phyloP scores from a whole-genome alignment of 2,113 vertebrate genomes.

The Engystomops pustulosus region DNA sequence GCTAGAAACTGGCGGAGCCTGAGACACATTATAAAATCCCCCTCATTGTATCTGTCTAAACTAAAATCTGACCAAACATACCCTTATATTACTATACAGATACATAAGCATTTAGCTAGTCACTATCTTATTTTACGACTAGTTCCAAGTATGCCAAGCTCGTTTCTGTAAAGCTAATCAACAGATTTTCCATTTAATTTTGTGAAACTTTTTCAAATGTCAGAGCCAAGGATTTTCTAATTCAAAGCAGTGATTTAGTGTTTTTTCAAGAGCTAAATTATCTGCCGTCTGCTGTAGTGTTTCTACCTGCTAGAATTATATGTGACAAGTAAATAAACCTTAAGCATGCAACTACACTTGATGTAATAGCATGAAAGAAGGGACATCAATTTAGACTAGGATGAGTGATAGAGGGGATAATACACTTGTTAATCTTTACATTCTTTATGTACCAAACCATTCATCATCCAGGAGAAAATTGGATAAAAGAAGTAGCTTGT shows the following conservation, averaged over 20 bases:
- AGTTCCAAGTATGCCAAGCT: neutral
- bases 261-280: slow-evolving; percentile 5
- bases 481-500: neutral
- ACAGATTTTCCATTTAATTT: neutral
- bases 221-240: slow-evolving; percentile 2
- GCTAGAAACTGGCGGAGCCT: too few species aligned
- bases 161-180: neutral
- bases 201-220: slow-evolving; percentile 10
- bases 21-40: too few species aligned
- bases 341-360: neutral
- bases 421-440: neutral
- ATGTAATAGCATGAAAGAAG: slow-evolving; percentile 22
- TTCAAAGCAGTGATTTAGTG: neutral
- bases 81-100: neutral
- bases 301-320: slow-evolving; percentile 16
- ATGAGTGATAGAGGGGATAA: neutral
- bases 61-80: too few species aligned
- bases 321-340: slow-evolving; percentile 24
- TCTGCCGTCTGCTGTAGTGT: neutral
- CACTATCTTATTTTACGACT: neutral
- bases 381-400: neutral
- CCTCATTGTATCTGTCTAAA: too few species aligned
- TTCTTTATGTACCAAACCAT: neutral
- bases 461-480: neutral
- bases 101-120: neutral